These are phyloP conservation scores for Anhinga anhinga DNA, from an alignment of 2,113 vertebrate species.

Conservation along the genomic window DNA sequence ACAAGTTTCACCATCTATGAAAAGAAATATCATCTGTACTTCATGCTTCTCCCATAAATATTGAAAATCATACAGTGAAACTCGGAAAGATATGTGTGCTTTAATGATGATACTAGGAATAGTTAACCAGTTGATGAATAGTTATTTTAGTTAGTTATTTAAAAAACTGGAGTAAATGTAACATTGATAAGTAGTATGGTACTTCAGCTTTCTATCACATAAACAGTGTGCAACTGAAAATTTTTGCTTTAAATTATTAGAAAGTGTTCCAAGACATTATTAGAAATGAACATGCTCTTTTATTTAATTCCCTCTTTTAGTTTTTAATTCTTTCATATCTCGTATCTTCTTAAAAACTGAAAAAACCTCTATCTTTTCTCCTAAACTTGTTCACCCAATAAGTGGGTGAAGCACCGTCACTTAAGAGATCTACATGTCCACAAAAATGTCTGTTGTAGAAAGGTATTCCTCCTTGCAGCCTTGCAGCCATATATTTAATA, in stretches of 20 bases:
- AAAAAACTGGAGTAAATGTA: background rate
- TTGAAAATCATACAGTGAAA: background rate
- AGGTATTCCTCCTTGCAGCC: background rate
- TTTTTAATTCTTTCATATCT: background rate
- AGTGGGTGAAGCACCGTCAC: fast-evolving
- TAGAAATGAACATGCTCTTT: background rate
- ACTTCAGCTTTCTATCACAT: background rate
- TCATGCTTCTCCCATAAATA: background rate
- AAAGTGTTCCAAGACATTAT: background rate
- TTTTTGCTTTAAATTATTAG: background rate
- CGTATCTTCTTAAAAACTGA: background rate
- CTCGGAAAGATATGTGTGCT: background rate
- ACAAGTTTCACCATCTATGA: background rate
- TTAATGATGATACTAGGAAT: background rate
- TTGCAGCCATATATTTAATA: background rate
- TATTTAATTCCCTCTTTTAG: background rate
- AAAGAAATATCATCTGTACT: background rate
- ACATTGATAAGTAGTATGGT: background rate
- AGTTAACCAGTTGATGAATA: background rate
- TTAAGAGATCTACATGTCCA: background rate
- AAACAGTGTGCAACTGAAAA: background rate
- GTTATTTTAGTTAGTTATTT: background rate
- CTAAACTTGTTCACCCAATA: background rate
- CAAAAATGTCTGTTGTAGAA: background rate
- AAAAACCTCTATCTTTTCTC: background rate